phyloP scores from a whole-genome alignment of 2,113 vertebrate genomes.

The Ptyas mucosa region DNA sequence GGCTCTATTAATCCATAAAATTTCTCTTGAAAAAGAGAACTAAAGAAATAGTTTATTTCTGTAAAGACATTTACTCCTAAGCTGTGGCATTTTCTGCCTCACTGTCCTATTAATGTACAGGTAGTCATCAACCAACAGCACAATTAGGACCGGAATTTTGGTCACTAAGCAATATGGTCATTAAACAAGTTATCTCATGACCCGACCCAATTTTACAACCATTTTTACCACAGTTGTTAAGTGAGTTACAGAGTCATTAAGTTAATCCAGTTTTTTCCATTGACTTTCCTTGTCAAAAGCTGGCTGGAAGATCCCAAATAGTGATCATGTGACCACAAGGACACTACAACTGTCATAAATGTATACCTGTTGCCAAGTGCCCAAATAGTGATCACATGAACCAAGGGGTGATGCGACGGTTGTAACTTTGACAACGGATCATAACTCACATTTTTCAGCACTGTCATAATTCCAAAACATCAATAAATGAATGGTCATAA shows the following conservation, averaged over 20 bases:
- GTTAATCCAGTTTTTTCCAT: background rate
- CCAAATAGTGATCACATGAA: background rate
- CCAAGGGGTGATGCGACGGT: background rate
- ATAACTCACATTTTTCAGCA: background rate
- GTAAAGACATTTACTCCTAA: conserved; percentile 28
- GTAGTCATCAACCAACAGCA: background rate
- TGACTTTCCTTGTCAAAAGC: background rate
- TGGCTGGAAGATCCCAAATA: background rate
- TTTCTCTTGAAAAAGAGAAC: conserved; percentile 48
- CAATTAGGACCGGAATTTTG: background rate
- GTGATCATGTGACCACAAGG: background rate
- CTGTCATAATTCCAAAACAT: background rate
- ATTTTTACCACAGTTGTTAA: background rate
- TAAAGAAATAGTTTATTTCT: conserved; percentile 39
- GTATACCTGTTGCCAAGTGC: background rate
- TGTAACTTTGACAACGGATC: no score
- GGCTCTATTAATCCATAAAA: conserved; percentile 44
- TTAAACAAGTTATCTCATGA: background rate
- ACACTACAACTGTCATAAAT: background rate
- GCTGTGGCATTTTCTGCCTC: conserved; percentile 61
- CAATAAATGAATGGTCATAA: background rate
- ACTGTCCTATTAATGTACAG: conserved; percentile 45
- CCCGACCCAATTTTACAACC: background rate
- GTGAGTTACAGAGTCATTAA: background rate
- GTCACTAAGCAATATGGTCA: background rate